Base-by-base conservation (phyloP, 2,888 invertebrate species). In the Caenorhabditis panamensis region DNA sequence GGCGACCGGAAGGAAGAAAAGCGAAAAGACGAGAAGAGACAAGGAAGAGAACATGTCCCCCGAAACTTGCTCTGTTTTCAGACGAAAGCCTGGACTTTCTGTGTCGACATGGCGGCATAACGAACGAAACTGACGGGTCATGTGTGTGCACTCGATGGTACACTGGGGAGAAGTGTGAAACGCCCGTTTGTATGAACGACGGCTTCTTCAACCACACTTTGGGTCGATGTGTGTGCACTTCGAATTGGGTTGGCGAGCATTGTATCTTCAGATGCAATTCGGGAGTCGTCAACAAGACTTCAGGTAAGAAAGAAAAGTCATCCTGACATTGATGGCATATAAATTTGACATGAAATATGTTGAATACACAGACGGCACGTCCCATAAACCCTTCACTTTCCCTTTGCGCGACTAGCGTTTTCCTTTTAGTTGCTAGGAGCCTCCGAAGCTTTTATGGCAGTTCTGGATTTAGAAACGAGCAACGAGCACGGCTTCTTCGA, bases 91-190 rank as follows among this genome's bases (percentile, higher is more conserved):
- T 66, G 22, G 73, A 58, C 26, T 73, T 73, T 31, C 51, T 37
- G 4, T 84, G 84, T 63, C 63, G 62, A 31, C 76, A 84, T 58
- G 82, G 80, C 3, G 84, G 82, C 26, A 37, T 64, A 16, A 71
- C 68, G 28, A 84, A 84, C 51, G 78, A 81, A 49, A 82, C 84
- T 0, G 73, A 82, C 44, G 84, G 82, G 18, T 62, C 71, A 9
- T 84, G 84, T 31, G 63, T 75, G 18, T 84, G 84, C 62, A 69
- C 63, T 18, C 49, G 67, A 58, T 72, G 76, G 67, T 81, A 72
- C 47, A 37, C 66, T 2, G 81, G 81, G 5, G 77, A 72, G 9
- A 62, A 63, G 44, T 81, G 81, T 58, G 76, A 81, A 41, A 77
- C 63, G 22, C 71, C 76, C 36, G 77, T 79, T 24, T 84, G 84